Evolutionary conservation across 2,888 invertebrate genomes (phyloP).

Genomic region (Branchipolynoe longqiensis): DNA sequence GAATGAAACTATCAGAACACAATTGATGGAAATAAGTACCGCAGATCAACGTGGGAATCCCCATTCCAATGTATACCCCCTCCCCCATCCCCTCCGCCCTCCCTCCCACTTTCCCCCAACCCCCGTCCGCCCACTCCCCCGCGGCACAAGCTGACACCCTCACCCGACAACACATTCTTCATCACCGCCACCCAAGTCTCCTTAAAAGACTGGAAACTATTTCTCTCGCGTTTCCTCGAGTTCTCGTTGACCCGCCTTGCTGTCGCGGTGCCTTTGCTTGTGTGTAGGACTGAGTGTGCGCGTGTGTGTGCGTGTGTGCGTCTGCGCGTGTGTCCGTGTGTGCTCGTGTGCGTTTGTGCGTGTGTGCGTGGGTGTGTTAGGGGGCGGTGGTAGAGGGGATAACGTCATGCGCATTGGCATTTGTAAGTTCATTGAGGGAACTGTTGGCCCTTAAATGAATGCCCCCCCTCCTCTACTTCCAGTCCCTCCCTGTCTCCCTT

Average conservation of each 20-base stretch:
- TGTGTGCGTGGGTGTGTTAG: too few relatives aligned
- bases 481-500: background rate
- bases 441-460: conserved; percentile 6
- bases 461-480: background rate
- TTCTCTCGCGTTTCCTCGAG: conserved; percentile 34
- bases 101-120: background rate
- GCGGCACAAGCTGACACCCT: conserved; percentile 24
- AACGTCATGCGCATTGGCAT: conserved; percentile 9
- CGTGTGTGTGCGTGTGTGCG: too few relatives aligned
- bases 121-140: background rate
- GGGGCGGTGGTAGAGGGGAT: background rate
- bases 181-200: background rate
- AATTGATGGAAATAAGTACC: conserved; percentile 11
- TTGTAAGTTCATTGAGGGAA: conserved; percentile 22
- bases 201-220: conserved; percentile 2
- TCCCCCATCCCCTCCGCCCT: background rate
- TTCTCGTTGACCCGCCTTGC: conserved; percentile 36
- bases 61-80: conserved; percentile 5
- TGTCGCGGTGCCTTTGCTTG: conserved; percentile 25
- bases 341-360: too few relatives aligned
- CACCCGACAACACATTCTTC: conserved; percentile 17
- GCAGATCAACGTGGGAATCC: background rate
- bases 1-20: conserved; percentile 1
- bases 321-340: too few relatives aligned
- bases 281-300: too few relatives aligned